Percentiles rank a stretch among this genome's conserved stretches.
Conservation (phyloP, 1,140 invertebrate genomes). For the Teleopsis dalmanni region DNA sequence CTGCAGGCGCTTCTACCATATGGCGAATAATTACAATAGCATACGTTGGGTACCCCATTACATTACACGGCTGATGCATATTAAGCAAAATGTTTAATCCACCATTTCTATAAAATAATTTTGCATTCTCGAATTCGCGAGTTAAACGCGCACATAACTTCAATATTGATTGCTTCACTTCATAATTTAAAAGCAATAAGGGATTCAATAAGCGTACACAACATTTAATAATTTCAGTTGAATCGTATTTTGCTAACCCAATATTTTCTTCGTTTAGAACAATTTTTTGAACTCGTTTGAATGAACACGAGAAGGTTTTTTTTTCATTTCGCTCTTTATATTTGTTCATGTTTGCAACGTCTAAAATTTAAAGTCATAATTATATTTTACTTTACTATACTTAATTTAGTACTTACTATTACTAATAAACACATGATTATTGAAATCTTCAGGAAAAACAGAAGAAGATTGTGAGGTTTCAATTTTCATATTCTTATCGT, state of each 20-base stretch:
- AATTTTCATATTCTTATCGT: neutral
- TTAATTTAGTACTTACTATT: no score
- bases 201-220: constrained; percentile 61
- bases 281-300: constrained; percentile 31
- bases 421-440: no score
- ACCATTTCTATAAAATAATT: constrained; percentile 65
- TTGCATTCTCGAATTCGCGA: constrained; percentile 65
- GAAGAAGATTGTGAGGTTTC: neutral
- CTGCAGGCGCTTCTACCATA: constrained; percentile 70
- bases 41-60: constrained; percentile 70
- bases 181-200: constrained; percentile 61
- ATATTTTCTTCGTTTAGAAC: constrained; percentile 31
- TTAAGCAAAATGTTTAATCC: constrained; percentile 66
- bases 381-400: no score
- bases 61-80: constrained; percentile 63
- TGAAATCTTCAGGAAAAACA: neutral
- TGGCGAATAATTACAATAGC: constrained; percentile 78
- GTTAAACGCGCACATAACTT: constrained; percentile 71
- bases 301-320: constrained; percentile 11
- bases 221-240: constrained; percentile 47
- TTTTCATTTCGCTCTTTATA: no score
- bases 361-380: no score
- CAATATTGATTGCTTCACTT: constrained; percentile 72
- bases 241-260: constrained; percentile 33
- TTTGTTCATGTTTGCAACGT: no score